Base-by-base conservation (phyloP, 2,888 invertebrate genomes). In the Suillia variegata region DNA sequence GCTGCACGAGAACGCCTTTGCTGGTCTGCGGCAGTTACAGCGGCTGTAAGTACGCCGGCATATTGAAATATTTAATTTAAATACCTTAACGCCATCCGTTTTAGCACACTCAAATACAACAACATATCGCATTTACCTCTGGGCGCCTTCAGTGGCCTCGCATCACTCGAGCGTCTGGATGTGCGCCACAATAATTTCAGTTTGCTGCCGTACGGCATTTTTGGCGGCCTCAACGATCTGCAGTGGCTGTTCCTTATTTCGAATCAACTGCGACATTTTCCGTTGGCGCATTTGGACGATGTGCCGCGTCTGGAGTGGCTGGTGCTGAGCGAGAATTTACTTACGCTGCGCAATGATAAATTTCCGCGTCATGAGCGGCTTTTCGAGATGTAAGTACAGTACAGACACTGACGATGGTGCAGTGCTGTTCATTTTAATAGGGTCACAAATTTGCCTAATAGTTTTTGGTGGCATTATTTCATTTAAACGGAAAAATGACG, bases 361-460 rank as follows among this genome's bases (percentile, higher is more conserved):
- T 83, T 87, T 68, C 84, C 85, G 8, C 69, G 74, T 62, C 74
- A 86, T 64, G 81, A 81, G 8, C 76, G 72, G 22, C 71, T 87
- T 12, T 72, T 66, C 55, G 84, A 85, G 68, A 71, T 86, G 86
- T 86, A 78, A 84, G 83, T 80, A 66, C 2, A n/a, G n/a, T n/a
- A n/a, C n/a, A n/a, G n/a, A n/a, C n/a, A n/a, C n/a, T n/a, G 47
- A 17, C 10, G 47, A 45, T 13, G 47, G 15, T 34, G 38, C 3
- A 34, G 38, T 13, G 38, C 3, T 15, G 4, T 34, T 13, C 2
- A 34, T 2, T 34, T 34, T n/a, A 34, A 34, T 13, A 34, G 15
- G 13, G 2, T 3, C 15, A 2, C 2, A 13, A 13, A 34, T 34
- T 1, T 34, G 13, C 38, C 2, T 34, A n/a, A 34, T n/a, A 34